Evolutionary conservation across 2,888 invertebrate genomes (phyloP).

Genomic region (Aspidiotus destructor): DNA sequence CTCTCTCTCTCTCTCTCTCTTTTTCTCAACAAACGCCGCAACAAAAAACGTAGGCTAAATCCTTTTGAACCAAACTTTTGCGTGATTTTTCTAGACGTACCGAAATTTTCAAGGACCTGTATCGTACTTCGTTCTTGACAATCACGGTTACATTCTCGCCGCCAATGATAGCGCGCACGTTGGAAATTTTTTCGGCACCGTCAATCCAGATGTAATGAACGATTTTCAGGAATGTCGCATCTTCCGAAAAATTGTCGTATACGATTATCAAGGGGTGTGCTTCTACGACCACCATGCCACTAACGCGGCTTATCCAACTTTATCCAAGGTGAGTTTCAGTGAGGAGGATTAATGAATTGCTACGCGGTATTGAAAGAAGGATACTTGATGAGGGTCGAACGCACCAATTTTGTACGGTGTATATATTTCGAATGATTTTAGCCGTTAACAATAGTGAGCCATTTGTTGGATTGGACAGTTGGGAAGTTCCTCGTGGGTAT

Average conservation of each 20-base stretch:
- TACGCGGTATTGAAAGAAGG: not conserved
- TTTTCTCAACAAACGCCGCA: no score
- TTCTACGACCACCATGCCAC: slow-evolving; percentile 50
- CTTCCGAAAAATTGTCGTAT: slow-evolving; percentile 62
- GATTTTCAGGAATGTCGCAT: slow-evolving; percentile 63
- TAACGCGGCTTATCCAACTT: slow-evolving; percentile 46
- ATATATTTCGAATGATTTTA: slow-evolving; percentile 39
- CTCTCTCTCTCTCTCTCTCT: no score
- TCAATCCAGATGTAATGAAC: slow-evolving; percentile 55
- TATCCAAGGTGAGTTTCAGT: slow-evolving; percentile 41
- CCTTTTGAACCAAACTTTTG: no score
- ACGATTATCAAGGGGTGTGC: slow-evolving; percentile 85
- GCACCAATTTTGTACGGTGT: no score
- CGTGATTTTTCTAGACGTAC: not conserved
- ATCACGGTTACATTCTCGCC: slow-evolving; percentile 84
- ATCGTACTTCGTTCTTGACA: slow-evolving; percentile 59
- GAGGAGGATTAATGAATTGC: not conserved
- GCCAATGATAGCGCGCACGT: slow-evolving; percentile 62
- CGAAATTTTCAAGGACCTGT: not conserved
- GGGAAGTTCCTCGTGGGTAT: slow-evolving; percentile 38
- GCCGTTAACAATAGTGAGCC: slow-evolving; percentile 50
- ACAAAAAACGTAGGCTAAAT: no score
- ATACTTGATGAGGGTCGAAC: no score
- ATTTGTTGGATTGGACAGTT: slow-evolving; percentile 48
- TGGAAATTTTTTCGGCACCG: slow-evolving; percentile 78